phyloP scores from a whole-genome alignment of 2,888 invertebrate genomes.

The Lycophotia porphyrea region DNA sequence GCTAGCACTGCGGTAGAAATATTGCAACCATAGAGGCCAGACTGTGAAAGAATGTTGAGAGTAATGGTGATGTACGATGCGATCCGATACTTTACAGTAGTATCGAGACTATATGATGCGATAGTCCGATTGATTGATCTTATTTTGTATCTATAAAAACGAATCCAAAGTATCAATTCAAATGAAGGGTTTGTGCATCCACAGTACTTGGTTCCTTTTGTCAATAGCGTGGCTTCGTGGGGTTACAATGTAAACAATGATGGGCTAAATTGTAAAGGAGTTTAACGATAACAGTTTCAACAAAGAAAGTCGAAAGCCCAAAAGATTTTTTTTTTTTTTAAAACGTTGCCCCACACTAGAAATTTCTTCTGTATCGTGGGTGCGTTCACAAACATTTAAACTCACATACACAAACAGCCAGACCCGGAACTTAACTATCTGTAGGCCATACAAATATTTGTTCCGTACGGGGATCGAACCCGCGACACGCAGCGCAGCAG shows the following conservation, averaged over 20 bases:
- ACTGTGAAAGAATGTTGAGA: constrained; percentile 7
- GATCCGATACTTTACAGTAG: neutral
- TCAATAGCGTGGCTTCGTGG: constrained; percentile 9
- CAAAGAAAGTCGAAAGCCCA: constrained; percentile 6
- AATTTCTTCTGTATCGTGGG: too few species aligned
- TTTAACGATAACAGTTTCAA: neutral
- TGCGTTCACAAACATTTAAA: too few species aligned
- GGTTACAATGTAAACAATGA: constrained; percentile 15
- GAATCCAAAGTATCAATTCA: neutral
- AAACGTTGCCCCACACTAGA: too few species aligned
- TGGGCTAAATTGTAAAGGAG: neutral
- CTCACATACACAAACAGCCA: too few species aligned
- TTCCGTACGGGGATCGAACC: too few species aligned
- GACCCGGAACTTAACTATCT: too few species aligned
- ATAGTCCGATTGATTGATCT: neutral
- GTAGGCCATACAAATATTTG: too few species aligned
- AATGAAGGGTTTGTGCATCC: neutral
- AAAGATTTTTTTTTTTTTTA: too few species aligned
- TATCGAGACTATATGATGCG: neutral
- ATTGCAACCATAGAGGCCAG: constrained; percentile 17
- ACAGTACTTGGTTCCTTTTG: constrained; percentile 1
- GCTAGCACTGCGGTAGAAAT: constrained; percentile 26
- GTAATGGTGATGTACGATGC: neutral
- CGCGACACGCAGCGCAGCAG: too few species aligned
- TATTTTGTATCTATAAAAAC: neutral